These are phyloP conservation scores for Sturmia bella DNA, from an alignment of 2,888 invertebrate species.

Conservation along the genomic window DNA sequence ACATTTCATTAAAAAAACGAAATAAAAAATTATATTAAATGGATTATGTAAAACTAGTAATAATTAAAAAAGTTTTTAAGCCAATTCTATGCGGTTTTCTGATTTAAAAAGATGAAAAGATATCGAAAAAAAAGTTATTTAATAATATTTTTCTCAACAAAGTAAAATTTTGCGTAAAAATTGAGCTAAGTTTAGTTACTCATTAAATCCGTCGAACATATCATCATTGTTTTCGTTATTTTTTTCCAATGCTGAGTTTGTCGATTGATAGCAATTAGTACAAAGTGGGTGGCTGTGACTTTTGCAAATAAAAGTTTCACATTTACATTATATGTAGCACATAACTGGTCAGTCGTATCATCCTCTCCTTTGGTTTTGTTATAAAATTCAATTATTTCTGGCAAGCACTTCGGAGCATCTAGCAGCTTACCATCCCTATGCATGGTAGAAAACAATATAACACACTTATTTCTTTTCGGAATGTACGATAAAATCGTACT, in stretches of 20 bases:
- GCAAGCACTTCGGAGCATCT: slow-evolving; percentile 41
- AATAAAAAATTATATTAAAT: no score
- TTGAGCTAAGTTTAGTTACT: neutral
- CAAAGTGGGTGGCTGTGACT: slow-evolving; percentile 5
- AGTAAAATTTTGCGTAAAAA: no score
- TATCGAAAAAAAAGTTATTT: no score
- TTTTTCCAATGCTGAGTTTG: slow-evolving; percentile 3
- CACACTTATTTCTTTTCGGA: slow-evolving; percentile 32
- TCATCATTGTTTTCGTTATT: neutral
- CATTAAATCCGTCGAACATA: slow-evolving; percentile 5
- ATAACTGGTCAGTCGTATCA: slow-evolving; percentile 13
- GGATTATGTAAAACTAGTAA: no score
- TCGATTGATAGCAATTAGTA: slow-evolving; percentile 2
- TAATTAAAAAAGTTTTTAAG: no score
- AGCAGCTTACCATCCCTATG: slow-evolving; percentile 22
- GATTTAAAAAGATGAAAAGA: no score
- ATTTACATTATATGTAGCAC: slow-evolving; percentile 34
- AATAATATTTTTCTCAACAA: no score
- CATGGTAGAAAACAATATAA: slow-evolving; percentile 25
- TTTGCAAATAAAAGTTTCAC: slow-evolving; percentile 31
- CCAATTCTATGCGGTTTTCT: no score
- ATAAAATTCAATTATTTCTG: slow-evolving; percentile 33
- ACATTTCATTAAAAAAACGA: neutral
- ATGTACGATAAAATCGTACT: slow-evolving; percentile 34
- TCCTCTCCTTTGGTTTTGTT: slow-evolving; percentile 32